These are phyloP conservation scores for Bombycilla garrulus DNA, from an alignment of 2,113 vertebrate species.

Conservation along the genomic window DNA sequence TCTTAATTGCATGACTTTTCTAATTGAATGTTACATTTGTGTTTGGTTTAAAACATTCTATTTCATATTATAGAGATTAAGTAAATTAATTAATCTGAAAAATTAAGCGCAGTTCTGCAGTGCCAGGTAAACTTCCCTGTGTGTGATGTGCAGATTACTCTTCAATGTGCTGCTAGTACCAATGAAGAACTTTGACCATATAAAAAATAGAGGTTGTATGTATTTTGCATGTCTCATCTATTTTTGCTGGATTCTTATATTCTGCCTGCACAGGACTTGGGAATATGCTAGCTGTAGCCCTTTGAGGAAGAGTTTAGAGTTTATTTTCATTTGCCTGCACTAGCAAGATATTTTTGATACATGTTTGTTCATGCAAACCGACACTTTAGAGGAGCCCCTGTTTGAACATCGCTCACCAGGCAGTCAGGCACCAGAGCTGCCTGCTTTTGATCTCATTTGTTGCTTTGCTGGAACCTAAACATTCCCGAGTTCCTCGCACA, in stretches of 20 bases:
- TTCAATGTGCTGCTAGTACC: not conserved
- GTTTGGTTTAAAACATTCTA: conserved; percentile 30
- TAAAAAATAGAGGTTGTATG: not conserved
- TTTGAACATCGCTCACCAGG: not conserved
- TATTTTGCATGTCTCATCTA: not conserved
- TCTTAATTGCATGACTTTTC: conserved; percentile 49
- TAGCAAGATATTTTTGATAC: not conserved
- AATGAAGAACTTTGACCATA: conserved; percentile 46
- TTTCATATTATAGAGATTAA: conserved; percentile 53
- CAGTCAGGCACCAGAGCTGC: not conserved
- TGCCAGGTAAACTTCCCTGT: conserved; percentile 3
- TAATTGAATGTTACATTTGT: conserved; percentile 38
- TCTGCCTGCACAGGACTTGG: not conserved
- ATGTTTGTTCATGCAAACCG: not conserved
- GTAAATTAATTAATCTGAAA: conserved; percentile 28
- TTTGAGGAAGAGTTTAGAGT: not conserved
- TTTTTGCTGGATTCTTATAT: not conserved
- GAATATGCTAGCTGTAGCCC: not conserved
- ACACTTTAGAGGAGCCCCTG: not conserved
- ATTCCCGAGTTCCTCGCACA: not conserved
- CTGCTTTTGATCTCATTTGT: not conserved
- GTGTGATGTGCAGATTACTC: not conserved
- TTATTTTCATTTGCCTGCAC: not conserved
- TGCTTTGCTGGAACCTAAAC: not conserved
- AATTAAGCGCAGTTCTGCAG: conserved; percentile 14